Conservation (phyloP, 2,113 vertebrate species). For the Pseudopodoces humilis region DNA sequence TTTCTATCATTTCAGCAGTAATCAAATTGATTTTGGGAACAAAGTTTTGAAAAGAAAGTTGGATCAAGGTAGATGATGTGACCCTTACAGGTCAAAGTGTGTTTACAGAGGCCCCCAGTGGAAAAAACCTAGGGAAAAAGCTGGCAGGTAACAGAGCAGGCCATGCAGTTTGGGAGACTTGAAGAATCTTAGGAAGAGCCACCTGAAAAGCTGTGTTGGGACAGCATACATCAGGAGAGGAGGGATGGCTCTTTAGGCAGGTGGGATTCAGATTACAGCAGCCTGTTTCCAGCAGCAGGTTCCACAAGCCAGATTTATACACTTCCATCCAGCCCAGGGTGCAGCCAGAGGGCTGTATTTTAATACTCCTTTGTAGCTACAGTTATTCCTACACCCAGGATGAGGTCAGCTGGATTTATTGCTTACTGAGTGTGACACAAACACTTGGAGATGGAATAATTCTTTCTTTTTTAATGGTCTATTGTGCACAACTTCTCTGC, state of each 20-base stretch:
- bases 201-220: background rate
- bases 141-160: background rate
- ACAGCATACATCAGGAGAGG: background rate
- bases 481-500: background rate
- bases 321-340: background rate
- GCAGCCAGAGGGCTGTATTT: background rate
- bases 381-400: background rate
- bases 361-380: background rate
- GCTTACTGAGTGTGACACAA: background rate
- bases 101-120: background rate
- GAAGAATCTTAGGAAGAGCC: background rate
- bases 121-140: background rate
- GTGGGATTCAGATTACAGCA: background rate
- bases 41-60: background rate
- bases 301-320: background rate
- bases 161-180: background rate
- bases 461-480: background rate
- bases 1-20: background rate
- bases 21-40: background rate
- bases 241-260: background rate
- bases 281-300: background rate
- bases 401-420: background rate
- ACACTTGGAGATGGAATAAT: background rate
- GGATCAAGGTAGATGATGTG: background rate
- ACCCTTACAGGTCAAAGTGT: background rate